These are phyloP conservation scores for Scaptomyza pallida DNA, from an alignment of 1,140 invertebrate species.

Conservation along the genomic window DNA sequence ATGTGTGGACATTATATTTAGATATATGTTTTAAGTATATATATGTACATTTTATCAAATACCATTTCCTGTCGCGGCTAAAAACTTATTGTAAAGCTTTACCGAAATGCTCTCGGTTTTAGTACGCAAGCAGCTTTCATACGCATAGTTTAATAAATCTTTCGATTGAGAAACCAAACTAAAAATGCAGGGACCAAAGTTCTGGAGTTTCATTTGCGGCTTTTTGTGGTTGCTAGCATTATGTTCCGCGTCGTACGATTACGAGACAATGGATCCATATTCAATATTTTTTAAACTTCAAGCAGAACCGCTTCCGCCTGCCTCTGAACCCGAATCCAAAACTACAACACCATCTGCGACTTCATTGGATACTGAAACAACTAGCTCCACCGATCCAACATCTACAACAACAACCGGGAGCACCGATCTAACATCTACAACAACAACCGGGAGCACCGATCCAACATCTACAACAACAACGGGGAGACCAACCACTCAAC, in stretches of 20 bases:
- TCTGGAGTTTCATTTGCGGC: background rate
- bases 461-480: background rate
- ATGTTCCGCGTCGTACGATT: no score
- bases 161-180: background rate
- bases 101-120: background rate
- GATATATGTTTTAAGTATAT: no score
- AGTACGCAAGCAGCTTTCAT: background rate
- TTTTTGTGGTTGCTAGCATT: background rate
- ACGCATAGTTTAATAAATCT: background rate
- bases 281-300: no score
- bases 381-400: background rate
- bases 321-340: background rate
- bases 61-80: slow-evolving; percentile 6
- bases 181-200: background rate
- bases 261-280: no score
- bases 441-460: background rate
- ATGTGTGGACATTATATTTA: no score
- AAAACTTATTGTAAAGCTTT: background rate
- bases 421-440: background rate
- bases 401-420: background rate
- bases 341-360: background rate
- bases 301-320: background rate
- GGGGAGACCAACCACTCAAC: background rate
- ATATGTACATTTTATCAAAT: background rate
- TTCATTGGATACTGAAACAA: background rate